A percentile compares a stretch with the other conserved stretches of the same genome.
Evolutionary conservation across 2,888 invertebrate species (phyloP).

Genomic region (Notodonta dromedarius): DNA sequence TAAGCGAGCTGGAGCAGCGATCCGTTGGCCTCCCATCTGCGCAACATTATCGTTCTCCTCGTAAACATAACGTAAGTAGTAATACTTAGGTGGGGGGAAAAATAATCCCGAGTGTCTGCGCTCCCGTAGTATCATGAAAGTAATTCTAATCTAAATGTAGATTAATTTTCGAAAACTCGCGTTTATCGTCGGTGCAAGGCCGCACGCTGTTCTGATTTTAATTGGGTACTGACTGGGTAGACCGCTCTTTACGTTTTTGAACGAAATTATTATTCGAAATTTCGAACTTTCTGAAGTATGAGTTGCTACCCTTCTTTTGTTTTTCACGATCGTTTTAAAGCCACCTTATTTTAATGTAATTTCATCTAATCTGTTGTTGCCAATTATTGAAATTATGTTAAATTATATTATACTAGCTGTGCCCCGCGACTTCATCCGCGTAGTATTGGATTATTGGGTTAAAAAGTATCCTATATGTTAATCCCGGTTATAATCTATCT

Average conservation of each 20-base stretch:
- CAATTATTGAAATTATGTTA: too few relatives aligned
- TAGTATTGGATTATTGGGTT: too few relatives aligned
- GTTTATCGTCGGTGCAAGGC: slow-evolving; percentile 39
- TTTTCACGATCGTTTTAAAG: not conserved
- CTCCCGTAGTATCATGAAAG: slow-evolving; percentile 43
- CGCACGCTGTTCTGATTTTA: slow-evolving; percentile 54
- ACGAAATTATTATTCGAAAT: slow-evolving; percentile 23
- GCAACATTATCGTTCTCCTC: slow-evolving; percentile 31
- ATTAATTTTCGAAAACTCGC: slow-evolving; percentile 44
- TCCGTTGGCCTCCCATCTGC: slow-evolving; percentile 20
- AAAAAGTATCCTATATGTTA: too few relatives aligned
- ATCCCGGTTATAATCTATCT: too few relatives aligned
- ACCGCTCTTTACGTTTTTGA: slow-evolving; percentile 39
- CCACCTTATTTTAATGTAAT: not conserved
- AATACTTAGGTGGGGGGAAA: slow-evolving; percentile 25
- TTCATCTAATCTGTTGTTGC: too few relatives aligned
- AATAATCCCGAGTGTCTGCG: slow-evolving; percentile 20
- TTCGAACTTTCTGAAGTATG: slow-evolving; percentile 15
- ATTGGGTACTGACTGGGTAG: slow-evolving; percentile 41
- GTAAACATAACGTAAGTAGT: slow-evolving; percentile 36
- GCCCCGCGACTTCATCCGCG: too few relatives aligned
- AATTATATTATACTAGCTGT: too few relatives aligned
- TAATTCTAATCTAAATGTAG: slow-evolving; percentile 55
- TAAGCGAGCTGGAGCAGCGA: slow-evolving; percentile 21
- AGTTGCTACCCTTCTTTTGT: slow-evolving; percentile 5